Conservation (phyloP, 2,888 invertebrate species). For the Dorcus hopei region DNA sequence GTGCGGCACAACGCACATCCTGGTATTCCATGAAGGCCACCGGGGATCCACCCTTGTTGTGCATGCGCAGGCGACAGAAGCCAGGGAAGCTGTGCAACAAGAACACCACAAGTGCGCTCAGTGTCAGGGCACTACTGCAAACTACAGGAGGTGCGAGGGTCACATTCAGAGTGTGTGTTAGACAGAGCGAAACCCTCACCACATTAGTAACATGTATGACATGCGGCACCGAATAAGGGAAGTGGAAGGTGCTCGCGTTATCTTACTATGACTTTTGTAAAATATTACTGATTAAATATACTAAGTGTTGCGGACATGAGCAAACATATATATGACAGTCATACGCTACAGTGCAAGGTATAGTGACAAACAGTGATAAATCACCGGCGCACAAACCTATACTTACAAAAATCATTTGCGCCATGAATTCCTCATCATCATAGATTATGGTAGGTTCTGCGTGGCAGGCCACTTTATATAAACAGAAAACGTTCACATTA, state of each 20-base stretch:
- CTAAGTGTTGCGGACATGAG: background rate
- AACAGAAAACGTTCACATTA: constrained; percentile 23
- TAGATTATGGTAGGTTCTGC: constrained; percentile 34
- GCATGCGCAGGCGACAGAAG: constrained; percentile 96
- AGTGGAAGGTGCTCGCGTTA: constrained; percentile 31
- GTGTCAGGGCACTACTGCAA: constrained; percentile 36
- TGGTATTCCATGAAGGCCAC: constrained; percentile 98
- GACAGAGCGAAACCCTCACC: constrained; percentile 35
- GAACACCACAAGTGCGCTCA: constrained; percentile 47
- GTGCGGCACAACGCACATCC: constrained; percentile 86
- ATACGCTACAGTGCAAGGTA: constrained; percentile 36
- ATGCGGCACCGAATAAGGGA: constrained; percentile 35
- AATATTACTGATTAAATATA: background rate
- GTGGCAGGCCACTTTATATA: constrained; percentile 33
- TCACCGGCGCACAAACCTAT: constrained; percentile 9
- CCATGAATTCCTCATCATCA: constrained; percentile 31
- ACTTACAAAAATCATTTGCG: constrained; percentile 21
- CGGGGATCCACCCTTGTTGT: constrained; percentile 84
- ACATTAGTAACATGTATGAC: constrained; percentile 25
- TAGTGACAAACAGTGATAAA: constrained; percentile 33
- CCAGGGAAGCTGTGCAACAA: constrained; percentile 87
- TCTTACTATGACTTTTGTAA: background rate
- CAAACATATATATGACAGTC: constrained; percentile 1
- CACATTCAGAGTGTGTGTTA: constrained; percentile 26
- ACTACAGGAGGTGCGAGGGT: constrained; percentile 32